These are phyloP conservation scores for Tympanuchus pallidicinctus DNA, from an alignment of 2,113 vertebrate species.

Conservation along the genomic window DNA sequence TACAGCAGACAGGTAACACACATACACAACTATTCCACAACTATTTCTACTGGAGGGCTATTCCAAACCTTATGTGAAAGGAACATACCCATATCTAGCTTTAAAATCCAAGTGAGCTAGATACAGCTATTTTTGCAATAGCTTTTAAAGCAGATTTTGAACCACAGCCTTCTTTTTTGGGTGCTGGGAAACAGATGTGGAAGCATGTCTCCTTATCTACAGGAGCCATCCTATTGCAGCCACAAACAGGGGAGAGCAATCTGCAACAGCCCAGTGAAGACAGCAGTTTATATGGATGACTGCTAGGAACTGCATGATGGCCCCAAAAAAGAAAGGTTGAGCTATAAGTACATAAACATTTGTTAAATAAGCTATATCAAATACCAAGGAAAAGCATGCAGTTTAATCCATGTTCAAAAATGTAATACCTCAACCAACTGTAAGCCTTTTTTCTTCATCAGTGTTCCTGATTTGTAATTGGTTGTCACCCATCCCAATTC, in stretches of 20 bases:
- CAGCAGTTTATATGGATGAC: background rate
- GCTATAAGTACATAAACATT: background rate
- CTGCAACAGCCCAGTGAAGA: background rate
- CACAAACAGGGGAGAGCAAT: background rate
- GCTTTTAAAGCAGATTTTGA: conserved; percentile 33
- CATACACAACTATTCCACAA: background rate
- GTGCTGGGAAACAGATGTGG: background rate
- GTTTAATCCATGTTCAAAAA: background rate
- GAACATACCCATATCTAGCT: background rate
- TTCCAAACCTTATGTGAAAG: background rate
- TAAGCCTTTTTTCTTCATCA: background rate
- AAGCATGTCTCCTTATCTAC: background rate
- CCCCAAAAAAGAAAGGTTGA: background rate
- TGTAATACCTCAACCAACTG: background rate
- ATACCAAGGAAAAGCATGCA: background rate
- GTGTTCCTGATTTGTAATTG: background rate
- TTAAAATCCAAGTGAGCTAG: background rate
- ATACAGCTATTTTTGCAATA: background rate
- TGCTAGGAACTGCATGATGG: background rate
- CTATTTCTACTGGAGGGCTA: background rate
- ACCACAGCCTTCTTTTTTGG: background rate
- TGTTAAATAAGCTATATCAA: background rate
- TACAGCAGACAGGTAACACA: background rate
- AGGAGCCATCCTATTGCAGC: background rate
- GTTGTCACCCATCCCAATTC: background rate